phyloP scores from a whole-genome alignment of 2,888 invertebrate species.

The Lithophane socia region DNA sequence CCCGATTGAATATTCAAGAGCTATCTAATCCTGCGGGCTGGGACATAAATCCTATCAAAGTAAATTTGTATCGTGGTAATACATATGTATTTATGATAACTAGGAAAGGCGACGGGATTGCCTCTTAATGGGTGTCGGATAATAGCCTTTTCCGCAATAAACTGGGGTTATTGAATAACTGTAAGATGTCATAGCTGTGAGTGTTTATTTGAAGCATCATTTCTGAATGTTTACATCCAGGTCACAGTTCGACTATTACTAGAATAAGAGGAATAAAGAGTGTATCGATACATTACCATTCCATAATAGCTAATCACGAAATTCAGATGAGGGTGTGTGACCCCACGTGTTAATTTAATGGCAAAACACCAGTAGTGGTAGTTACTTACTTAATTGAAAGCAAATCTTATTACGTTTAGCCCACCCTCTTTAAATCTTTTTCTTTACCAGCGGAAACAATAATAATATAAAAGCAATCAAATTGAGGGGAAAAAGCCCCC shows the following conservation, averaged over 20 bases:
- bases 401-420: background rate
- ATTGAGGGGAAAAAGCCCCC: background rate
- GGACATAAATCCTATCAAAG: slow-evolving; percentile 57
- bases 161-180: slow-evolving; percentile 40
- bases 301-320: background rate
- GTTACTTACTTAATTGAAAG: background rate
- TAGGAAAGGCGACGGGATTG: slow-evolving; percentile 51
- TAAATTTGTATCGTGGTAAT: slow-evolving; percentile 60
- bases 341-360: background rate
- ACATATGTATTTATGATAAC: slow-evolving; percentile 66
- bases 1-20: slow-evolving; percentile 65
- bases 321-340: background rate
- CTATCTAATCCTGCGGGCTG: slow-evolving; percentile 49
- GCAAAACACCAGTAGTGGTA: no score
- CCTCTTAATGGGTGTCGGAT: slow-evolving; percentile 41
- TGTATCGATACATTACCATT: background rate
- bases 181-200: background rate
- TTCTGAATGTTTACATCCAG: background rate
- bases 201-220: slow-evolving; percentile 4
- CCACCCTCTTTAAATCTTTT: background rate
- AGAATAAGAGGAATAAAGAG: background rate
- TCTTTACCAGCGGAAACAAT: background rate
- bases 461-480: slow-evolving; percentile 4
- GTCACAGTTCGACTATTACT: background rate
- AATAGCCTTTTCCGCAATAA: slow-evolving; percentile 40